Conservation (phyloP, 2,888 invertebrate genomes). For the Drosophila pegasa region DNA sequence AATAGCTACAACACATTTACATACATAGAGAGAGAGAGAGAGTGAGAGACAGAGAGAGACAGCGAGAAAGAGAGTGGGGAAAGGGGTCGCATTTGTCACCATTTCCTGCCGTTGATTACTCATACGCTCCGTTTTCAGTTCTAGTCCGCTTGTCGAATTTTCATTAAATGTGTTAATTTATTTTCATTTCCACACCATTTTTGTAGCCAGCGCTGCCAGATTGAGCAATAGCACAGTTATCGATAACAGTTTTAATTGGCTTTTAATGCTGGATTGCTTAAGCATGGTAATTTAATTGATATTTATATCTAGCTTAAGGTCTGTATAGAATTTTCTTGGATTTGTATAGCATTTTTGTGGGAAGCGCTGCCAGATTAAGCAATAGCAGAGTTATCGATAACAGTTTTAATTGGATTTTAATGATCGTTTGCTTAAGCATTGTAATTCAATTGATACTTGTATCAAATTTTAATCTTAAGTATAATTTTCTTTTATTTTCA, state of each 20-base stretch:
- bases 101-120: conserved; percentile 82
- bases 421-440: no score
- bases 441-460: no score
- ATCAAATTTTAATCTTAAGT: no score
- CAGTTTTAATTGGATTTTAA: not conserved
- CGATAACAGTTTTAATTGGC: conserved; percentile 9
- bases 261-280: not conserved
- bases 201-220: conserved; percentile 20
- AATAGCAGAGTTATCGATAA: not conserved
- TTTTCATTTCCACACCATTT: conserved; percentile 73
- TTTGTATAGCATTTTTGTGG: not conserved
- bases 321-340: not conserved
- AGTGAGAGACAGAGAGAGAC: not conserved
- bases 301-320: not conserved
- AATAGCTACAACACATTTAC: conserved; percentile 78
- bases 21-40: conserved; percentile 45
- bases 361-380: not conserved
- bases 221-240: not conserved
- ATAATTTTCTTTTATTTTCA: no score
- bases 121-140: conserved; percentile 77
- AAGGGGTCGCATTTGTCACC: conserved; percentile 75
- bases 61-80: not conserved
- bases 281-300: not conserved
- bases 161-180: conserved; percentile 78
- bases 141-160: conserved; percentile 61